Base-by-base conservation (phyloP, 2,113 vertebrate genomes). In the Rhynchopsitta pachyrhyncha region DNA sequence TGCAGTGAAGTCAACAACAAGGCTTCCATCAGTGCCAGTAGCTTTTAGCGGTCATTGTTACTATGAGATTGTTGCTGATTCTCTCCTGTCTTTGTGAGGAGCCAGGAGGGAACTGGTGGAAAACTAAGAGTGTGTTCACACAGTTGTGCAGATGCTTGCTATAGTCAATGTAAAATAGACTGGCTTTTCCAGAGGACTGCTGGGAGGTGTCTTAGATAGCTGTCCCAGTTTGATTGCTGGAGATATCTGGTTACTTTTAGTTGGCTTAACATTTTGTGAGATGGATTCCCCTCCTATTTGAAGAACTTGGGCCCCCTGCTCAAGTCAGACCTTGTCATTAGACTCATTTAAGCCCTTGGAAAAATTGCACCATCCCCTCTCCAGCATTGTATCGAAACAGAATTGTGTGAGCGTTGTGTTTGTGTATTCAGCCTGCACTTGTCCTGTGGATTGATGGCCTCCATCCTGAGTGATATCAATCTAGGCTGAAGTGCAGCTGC, bases 401-500 rank as follows among this genome's bases (percentile, higher is more conserved):
- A 20, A 20, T 19, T 46, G 70, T 60, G 35, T 44, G 73, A 11
- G 62, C 20, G 59, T 63, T 86, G 35, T 76, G 80, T 95, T 96
- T 93, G 89, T 95, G 77, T 90, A 19, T 66, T 88, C 84, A 76
- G 84, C 49, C 76, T 55, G 55, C 68, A 42, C 91, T 97, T 92
- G 83, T 94, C 90, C 93, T 85, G 79, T 74, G 75, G 88, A 96
- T 93, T 94, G 94, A 96, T 93, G 93, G 90, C 82, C 88, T 95
- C 79, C 2, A 2, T 91, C 42, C 33, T 20, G 9, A 79, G 79
- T 7, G 77, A 93, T 90, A 92, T 42, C 93, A 89, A 69, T 95
- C 96, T 95, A 86, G 80, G 69, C 87, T 94, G 90, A 95, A 96
- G 95, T 95, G 86, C 91, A 95, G 94, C 95, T 95, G 94, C 69